A percentile compares a stretch with the other conserved stretches of the same genome.
Conservation (phyloP, 2,888 invertebrate genomes). For the Cephus sareptanus region DNA sequence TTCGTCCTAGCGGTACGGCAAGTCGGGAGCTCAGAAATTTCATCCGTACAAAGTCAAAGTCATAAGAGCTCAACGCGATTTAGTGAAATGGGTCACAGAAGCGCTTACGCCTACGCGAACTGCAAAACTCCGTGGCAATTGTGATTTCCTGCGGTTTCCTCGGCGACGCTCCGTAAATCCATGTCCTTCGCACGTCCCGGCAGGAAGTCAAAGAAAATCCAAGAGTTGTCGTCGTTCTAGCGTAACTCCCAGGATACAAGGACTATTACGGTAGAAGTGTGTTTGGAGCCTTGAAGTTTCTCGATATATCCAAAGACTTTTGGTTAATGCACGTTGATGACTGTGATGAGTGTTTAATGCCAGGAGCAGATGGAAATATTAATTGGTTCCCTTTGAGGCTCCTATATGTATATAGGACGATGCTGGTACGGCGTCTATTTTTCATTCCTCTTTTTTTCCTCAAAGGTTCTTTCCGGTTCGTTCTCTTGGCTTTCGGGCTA, state of each 20-base stretch:
- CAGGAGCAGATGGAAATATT: constrained; percentile 16
- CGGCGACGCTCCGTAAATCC: not conserved
- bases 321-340: not conserved
- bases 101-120: not conserved
- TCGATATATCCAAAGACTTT: not conserved
- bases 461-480: constrained; percentile 23
- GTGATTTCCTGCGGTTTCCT: constrained; percentile 14
- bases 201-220: constrained; percentile 4
- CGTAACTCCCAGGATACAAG: not conserved
- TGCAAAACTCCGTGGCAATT: constrained; percentile 14
- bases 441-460: not conserved
- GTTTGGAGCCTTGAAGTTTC: constrained; percentile 1
- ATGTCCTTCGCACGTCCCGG: not conserved
- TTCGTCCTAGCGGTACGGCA: not conserved
- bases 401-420: not conserved
- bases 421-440: not conserved
- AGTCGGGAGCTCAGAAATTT: not conserved
- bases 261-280: not conserved
- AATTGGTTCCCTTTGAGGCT: constrained; percentile 11
- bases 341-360: not conserved
- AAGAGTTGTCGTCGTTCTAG: not conserved
- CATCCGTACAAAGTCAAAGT: not conserved
- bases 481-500: not conserved
- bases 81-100: not conserved
- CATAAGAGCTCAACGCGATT: not conserved